These are phyloP conservation scores for Luehdorfia chinensis DNA, from an alignment of 1,140 invertebrate genomes.

Conservation along the genomic window DNA sequence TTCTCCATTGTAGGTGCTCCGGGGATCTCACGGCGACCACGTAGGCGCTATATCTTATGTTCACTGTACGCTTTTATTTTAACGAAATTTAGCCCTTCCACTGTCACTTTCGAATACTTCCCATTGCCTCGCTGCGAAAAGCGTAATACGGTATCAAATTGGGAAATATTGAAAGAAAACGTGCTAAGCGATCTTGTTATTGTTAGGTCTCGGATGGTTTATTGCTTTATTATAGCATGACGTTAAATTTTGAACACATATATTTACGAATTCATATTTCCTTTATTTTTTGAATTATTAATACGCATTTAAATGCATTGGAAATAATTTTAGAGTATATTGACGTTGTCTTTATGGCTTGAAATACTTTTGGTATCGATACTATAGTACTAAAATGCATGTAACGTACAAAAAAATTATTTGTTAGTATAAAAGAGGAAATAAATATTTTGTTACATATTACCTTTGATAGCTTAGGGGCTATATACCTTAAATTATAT, in stretches of 20 bases:
- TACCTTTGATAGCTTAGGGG: too few relatives aligned
- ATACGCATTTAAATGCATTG: too few relatives aligned
- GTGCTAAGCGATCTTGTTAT: slow-evolving; percentile 59
- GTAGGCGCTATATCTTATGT: slow-evolving; percentile 73
- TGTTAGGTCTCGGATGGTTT: slow-evolving; percentile 35
- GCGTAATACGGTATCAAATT: slow-evolving; percentile 63
- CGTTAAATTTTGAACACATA: not conserved
- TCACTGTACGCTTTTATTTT: slow-evolving; percentile 74
- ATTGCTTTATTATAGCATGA: slow-evolving; percentile 34
- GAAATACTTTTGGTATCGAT: too few relatives aligned
- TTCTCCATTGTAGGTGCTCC: slow-evolving; percentile 67
- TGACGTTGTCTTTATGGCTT: too few relatives aligned
- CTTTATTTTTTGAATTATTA: too few relatives aligned
- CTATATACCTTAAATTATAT: too few relatives aligned
- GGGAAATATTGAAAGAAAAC: slow-evolving; percentile 72
- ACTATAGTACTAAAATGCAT: too few relatives aligned
- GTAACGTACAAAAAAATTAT: too few relatives aligned
- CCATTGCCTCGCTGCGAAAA: slow-evolving; percentile 58
- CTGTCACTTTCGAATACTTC: slow-evolving; percentile 69
- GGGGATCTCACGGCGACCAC: slow-evolving; percentile 60
- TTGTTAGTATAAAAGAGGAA: too few relatives aligned
- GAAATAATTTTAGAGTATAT: too few relatives aligned
- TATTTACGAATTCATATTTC: slow-evolving; percentile 9
- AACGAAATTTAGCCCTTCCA: slow-evolving; percentile 69
- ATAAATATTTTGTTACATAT: too few relatives aligned